These are phyloP conservation scores for Himantopus leucocephalus DNA, from an alignment of 2,113 vertebrate genomes.

Conservation along the genomic window DNA sequence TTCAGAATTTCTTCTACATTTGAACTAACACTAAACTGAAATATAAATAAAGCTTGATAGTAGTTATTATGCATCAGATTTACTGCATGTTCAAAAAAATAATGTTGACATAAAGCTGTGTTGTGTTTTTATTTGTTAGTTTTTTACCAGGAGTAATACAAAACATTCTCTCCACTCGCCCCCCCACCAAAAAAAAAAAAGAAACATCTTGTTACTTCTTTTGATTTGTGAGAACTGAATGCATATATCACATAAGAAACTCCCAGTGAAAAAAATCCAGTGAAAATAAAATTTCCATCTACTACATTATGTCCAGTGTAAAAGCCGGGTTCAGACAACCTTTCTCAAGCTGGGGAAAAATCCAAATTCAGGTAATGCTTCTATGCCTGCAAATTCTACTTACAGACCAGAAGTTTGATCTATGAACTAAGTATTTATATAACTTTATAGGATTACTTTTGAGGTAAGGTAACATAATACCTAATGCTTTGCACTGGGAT, in stretches of 20 bases:
- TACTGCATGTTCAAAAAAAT: not conserved
- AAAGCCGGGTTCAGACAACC: not conserved
- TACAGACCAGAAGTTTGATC: not conserved
- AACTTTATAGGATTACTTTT: not conserved
- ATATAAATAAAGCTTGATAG: not conserved
- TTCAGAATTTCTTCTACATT: not conserved
- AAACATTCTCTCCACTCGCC: not conserved
- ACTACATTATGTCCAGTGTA: not conserved
- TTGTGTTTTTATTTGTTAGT: not conserved
- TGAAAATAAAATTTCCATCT: not conserved
- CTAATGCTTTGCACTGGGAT: fast-evolving
- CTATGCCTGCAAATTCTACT: not conserved
- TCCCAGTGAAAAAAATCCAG: not conserved
- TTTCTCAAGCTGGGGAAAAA: not conserved
- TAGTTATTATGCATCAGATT: not conserved
- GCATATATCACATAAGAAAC: not conserved
- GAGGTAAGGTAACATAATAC: not conserved
- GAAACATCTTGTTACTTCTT: not conserved
- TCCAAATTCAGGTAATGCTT: not conserved
- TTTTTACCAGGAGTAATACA: not conserved
- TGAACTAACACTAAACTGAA: not conserved
- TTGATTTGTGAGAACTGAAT: not conserved
- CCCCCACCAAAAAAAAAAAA: not conserved
- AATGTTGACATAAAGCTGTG: fast-evolving
- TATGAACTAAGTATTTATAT: not conserved